Evolutionary conservation across 2,888 invertebrate genomes (phyloP).

Genomic region (Caenorhabditis virilis): DNA sequence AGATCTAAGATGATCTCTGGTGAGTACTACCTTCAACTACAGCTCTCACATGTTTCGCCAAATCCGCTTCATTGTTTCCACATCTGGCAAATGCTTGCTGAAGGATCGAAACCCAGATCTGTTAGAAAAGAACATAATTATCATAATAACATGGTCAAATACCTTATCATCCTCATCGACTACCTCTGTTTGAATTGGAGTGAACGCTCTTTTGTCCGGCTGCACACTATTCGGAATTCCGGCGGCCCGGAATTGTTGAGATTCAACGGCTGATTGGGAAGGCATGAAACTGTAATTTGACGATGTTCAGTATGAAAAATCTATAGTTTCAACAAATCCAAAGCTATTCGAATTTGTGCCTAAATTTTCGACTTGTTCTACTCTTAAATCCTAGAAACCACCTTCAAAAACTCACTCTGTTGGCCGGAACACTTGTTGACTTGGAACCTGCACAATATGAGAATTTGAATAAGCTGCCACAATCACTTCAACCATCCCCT

Average conservation of each 20-base stretch:
- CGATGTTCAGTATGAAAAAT: no score
- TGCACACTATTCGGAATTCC: constrained; percentile 51
- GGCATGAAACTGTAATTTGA: constrained; percentile 31
- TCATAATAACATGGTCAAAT: background rate
- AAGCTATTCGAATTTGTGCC: no score
- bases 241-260: constrained; percentile 46
- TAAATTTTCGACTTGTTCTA: background rate
- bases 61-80: constrained; percentile 51
- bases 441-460: constrained; percentile 65
- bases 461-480: constrained; percentile 64
- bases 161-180: constrained; percentile 49
- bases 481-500: constrained; percentile 66
- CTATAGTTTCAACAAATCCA: no score
- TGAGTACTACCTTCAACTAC: constrained; percentile 60
- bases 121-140: background rate
- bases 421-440: constrained; percentile 39
- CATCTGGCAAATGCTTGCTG: constrained; percentile 59
- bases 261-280: constrained; percentile 14
- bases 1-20: background rate
- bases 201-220: constrained; percentile 42
- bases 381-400: no score
- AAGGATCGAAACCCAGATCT: constrained; percentile 62
- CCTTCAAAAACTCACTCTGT: no score
- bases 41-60: constrained; percentile 56
- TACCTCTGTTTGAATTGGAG: constrained; percentile 24